Evolutionary conservation across 2,797 vertebrate species (phyloP), one percentile per base, ranked within the genome.

Genomic region (Tiaroga cobitis): DNA sequence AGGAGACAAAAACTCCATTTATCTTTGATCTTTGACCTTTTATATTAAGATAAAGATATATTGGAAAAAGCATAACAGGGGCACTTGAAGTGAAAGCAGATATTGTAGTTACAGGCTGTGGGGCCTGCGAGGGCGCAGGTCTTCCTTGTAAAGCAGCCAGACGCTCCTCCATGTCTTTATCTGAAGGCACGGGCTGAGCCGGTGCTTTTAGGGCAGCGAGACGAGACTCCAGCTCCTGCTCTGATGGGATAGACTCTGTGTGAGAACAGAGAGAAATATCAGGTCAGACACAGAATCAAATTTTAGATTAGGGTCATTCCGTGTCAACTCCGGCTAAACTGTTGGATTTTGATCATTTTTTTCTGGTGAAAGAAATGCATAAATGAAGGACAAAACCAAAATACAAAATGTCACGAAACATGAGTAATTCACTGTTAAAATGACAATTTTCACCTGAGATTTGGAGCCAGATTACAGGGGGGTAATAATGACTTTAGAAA

Each of bases 191-290:
- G 29, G 95, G 92, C 74, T 92, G 91, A 67, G 78, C 82, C 83
- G 94, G 92, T 54, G 93, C 92, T 92, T 95, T 97, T 83, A 99
- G 92, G 3, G 97, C 96, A 76, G 96, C 95, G 77, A 99, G 95
- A 21, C 98, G 96, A 83, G 96, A 93, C 92, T 99, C 98, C 0
- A 99, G 94, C 84, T 99, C 98, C 78, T 94, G 96, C 73, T 97
- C 95, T 19, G 97, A 97, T 11, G 97, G 95, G 73, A 97, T 78
- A 13, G 95, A 94, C 90, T 96, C 98, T 99, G 91, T 32, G 0
- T 32, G 0, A 32, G 89, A 39, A 90, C 49, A 7, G 8, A 85
- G 8, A 75, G 15, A 21, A 6, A 11, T 8, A 39, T 8, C 1
- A 11, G 87, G n/a, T 21, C 24, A 61, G 59, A 26, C 11, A 56